Conservation (phyloP, 2,113 vertebrate genomes). For the Acrocephalus arundinaceus region DNA sequence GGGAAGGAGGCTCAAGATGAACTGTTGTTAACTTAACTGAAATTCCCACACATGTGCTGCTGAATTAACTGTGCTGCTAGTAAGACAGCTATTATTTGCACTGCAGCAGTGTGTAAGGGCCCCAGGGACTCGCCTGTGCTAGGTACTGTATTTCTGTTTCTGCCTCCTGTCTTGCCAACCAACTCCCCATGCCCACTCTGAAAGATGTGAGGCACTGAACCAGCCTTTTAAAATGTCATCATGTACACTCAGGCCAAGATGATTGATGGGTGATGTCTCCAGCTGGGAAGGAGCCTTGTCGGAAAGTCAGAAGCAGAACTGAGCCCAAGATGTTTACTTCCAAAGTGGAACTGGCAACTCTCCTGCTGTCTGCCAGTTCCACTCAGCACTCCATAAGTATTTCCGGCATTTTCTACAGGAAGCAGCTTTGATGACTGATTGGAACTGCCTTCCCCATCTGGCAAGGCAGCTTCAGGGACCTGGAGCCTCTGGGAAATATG, state of each 20-base stretch:
- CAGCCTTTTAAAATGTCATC: not conserved
- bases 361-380: not conserved
- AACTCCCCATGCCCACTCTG: not conserved
- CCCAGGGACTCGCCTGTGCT: not conserved
- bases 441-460: not conserved
- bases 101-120: not conserved
- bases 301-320: slow-evolving; percentile 3
- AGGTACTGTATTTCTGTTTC: not conserved
- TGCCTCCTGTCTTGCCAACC: not conserved
- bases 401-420: not conserved
- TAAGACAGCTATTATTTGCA: not conserved
- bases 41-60: not conserved
- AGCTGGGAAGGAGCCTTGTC: not conserved
- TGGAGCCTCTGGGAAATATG: not conserved
- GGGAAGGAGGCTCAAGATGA: not conserved
- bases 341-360: not conserved
- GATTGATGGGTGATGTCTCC: not conserved
- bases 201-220: not conserved
- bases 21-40: not conserved
- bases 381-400: not conserved
- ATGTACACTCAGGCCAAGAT: not conserved
- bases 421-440: not conserved
- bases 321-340: not conserved
- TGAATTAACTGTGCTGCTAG: not conserved
- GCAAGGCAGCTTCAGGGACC: not conserved